Evolutionary conservation across 2,888 invertebrate species (phyloP).

Genomic region (Ormyrus rosae): DNA sequence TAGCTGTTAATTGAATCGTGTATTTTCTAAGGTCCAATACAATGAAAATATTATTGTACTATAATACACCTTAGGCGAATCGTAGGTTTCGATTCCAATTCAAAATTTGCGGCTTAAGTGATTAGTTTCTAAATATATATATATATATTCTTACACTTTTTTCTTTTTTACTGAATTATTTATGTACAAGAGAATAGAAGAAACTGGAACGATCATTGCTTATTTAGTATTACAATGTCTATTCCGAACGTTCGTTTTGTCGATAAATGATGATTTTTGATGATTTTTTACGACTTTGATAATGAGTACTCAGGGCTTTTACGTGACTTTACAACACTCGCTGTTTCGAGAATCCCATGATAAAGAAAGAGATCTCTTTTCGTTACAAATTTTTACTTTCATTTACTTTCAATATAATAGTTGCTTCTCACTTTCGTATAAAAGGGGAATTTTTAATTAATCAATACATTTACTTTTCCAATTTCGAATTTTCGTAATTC

Average conservation of each 20-base stretch:
- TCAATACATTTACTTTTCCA: not conserved
- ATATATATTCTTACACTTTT: constrained; percentile 40
- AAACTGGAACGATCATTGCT: constrained; percentile 52
- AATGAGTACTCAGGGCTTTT: constrained; percentile 30
- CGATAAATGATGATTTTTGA: constrained; percentile 44
- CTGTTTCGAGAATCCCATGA: constrained; percentile 2
- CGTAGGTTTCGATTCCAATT: constrained; percentile 44
- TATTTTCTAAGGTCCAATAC: constrained; percentile 36
- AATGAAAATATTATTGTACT: constrained; percentile 50
- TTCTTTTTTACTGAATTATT: constrained; percentile 33
- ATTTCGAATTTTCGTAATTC: constrained; percentile 2
- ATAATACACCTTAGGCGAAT: constrained; percentile 52
- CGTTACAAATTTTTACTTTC: not conserved
- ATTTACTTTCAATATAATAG: not conserved
- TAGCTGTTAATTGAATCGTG: constrained; percentile 22
- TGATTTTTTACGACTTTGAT: constrained; percentile 36
- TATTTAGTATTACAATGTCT: constrained; percentile 34
- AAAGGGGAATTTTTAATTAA: constrained; percentile 21
- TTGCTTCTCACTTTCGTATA: constrained; percentile 18
- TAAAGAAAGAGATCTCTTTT: not conserved
- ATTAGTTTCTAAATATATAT: constrained; percentile 37
- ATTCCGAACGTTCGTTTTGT: constrained; percentile 31
- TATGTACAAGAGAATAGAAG: constrained; percentile 61
- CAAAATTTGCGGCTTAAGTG: constrained; percentile 39
- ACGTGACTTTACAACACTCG: constrained; percentile 11